These are phyloP conservation scores for Metridium senile DNA, from an alignment of 92 coral and sea anemone species.

Conservation along the genomic window DNA sequence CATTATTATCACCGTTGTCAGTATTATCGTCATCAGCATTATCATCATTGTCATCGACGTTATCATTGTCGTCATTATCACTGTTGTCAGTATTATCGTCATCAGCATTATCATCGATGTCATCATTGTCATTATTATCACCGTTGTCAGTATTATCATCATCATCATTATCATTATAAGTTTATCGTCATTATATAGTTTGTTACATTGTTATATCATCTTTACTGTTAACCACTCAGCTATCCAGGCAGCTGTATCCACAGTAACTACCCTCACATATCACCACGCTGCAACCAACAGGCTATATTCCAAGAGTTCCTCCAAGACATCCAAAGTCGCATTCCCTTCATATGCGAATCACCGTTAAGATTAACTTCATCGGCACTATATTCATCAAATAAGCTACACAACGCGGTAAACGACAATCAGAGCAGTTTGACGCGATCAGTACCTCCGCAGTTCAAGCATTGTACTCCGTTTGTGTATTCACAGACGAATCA, in stretches of 20 bases:
- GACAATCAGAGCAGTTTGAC: constrained; percentile 72
- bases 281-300: constrained; percentile 88
- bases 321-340: constrained; percentile 70
- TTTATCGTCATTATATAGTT: too few relatives aligned
- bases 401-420: constrained; percentile 62
- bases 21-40: too few relatives aligned
- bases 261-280: constrained; percentile 65
- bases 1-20: too few relatives aligned
- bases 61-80: too few relatives aligned
- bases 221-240: constrained; percentile 45
- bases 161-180: too few relatives aligned
- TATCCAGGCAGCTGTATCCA: constrained; percentile 92
- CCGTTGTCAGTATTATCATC: too few relatives aligned
- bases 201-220: constrained; percentile 5
- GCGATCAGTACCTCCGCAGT: constrained; percentile 35
- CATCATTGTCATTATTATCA: too few relatives aligned
- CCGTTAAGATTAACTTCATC: constrained; percentile 72
- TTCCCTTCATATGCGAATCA: constrained; percentile 77
- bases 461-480: constrained; percentile 59
- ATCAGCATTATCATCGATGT: too few relatives aligned
- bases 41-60: too few relatives aligned
- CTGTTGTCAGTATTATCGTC: too few relatives aligned
- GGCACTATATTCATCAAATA: constrained; percentile 70
- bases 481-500: not conserved
- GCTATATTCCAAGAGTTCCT: constrained; percentile 75